A percentile compares a stretch with the other conserved stretches of the same genome.
Conservation (phyloP, 2,797 vertebrate genomes). For the Bufotes viridis region DNA sequence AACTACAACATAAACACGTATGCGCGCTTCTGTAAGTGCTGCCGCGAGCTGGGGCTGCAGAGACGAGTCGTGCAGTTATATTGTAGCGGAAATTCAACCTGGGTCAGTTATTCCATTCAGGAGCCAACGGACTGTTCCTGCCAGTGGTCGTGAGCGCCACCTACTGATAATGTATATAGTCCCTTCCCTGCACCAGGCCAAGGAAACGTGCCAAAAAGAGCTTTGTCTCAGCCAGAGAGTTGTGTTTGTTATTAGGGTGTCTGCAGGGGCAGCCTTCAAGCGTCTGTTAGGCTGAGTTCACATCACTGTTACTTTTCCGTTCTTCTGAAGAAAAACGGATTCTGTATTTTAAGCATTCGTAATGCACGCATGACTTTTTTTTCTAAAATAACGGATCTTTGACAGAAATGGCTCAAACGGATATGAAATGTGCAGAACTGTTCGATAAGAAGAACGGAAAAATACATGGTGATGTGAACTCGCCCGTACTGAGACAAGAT, state of each 20-base stretch:
- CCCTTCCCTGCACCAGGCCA: not conserved
- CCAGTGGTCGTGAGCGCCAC: slow-evolving; percentile 86
- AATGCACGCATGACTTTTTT: too few species aligned
- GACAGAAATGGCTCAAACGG: too few species aligned
- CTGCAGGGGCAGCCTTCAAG: not conserved
- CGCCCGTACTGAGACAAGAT: too few species aligned
- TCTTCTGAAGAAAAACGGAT: too few species aligned
- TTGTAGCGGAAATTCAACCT: slow-evolving; percentile 91
- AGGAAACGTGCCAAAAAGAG: slow-evolving; percentile 23
- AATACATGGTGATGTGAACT: too few species aligned
- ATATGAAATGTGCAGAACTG: too few species aligned
- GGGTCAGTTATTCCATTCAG: slow-evolving; percentile 94
- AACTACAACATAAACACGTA: slow-evolving; percentile 99
- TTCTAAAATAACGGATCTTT: too few species aligned
- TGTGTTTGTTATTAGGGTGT: not conserved
- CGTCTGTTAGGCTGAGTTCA: too few species aligned
- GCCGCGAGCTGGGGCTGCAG: slow-evolving; percentile 92
- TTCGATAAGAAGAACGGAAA: too few species aligned
- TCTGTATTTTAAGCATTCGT: too few species aligned
- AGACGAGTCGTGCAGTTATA: slow-evolving; percentile 89
- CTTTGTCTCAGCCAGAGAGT: not conserved
- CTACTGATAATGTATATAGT: not conserved
- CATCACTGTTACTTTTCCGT: too few species aligned
- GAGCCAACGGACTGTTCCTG: slow-evolving; percentile 98
- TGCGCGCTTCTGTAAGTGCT: slow-evolving; percentile 97